These are phyloP conservation scores for Allygus modestus DNA, from an alignment of 2,888 invertebrate genomes.

Conservation along the genomic window DNA sequence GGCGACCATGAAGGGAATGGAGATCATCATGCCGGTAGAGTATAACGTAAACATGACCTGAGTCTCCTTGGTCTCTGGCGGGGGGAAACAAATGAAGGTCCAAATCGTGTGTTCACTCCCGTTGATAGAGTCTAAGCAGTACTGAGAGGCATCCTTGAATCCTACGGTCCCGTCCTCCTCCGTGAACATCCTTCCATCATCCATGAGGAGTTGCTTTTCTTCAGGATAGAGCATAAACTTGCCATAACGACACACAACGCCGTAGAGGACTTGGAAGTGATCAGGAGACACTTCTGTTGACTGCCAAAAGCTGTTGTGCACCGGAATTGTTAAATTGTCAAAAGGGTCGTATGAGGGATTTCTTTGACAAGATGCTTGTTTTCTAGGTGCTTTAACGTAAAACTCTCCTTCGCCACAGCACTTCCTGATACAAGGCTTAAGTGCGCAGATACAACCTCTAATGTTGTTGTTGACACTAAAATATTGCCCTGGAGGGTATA, in stretches of 20 bases:
- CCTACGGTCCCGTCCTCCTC: not conserved
- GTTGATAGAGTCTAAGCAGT: conserved; percentile 10
- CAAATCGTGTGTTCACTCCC: not conserved
- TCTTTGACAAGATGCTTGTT: not conserved
- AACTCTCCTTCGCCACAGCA: conserved; percentile 23
- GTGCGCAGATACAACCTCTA: conserved; percentile 14
- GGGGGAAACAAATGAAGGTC: not conserved
- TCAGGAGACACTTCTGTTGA: not conserved
- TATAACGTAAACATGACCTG: not conserved
- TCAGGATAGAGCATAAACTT: not conserved
- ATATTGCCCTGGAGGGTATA: not conserved
- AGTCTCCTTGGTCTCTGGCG: not conserved
- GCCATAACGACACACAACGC: not conserved
- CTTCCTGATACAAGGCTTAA: conserved; percentile 45
- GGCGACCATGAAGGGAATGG: conserved; percentile 28
- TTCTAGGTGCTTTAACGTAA: not conserved
- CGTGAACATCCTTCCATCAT: not conserved
- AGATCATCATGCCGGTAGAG: not conserved
- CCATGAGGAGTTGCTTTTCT: not conserved
- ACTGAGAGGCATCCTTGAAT: conserved; percentile 30
- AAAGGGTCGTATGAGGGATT: not conserved
- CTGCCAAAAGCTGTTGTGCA: not conserved
- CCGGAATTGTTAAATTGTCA: not conserved
- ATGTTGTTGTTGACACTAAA: not conserved
- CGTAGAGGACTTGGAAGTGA: conserved; percentile 6